phyloP scores from a whole-genome alignment of 2,797 vertebrate species.

The Pampus argenteus region DNA sequence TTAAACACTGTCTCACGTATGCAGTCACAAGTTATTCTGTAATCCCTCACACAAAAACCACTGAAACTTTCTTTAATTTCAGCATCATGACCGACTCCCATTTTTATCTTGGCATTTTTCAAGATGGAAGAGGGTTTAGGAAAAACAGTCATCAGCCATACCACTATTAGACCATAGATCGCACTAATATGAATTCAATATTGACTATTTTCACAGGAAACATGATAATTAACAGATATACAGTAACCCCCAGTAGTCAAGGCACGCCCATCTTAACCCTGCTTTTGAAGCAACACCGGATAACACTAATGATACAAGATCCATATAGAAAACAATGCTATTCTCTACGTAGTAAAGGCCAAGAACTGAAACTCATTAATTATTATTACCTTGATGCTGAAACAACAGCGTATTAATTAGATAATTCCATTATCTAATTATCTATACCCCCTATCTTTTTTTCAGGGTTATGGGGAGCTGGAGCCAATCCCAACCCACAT shows the following conservation, averaged over 20 bases:
- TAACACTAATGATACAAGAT: background rate
- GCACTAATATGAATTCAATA: constrained; percentile 4
- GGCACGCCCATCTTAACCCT: background rate
- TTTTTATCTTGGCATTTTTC: background rate
- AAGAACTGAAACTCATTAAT: background rate
- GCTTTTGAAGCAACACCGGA: background rate
- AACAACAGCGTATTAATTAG: background rate
- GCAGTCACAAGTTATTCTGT: background rate
- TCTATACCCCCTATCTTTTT: too few species aligned
- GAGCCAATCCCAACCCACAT: too few species aligned
- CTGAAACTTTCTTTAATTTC: background rate
- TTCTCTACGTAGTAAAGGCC: background rate
- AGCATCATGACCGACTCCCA: background rate
- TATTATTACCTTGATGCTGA: background rate
- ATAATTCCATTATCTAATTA: background rate
- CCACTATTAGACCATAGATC: background rate
- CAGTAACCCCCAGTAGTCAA: background rate
- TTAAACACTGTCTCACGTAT: background rate
- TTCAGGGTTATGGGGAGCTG: too few species aligned
- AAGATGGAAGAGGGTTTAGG: background rate
- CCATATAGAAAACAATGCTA: background rate
- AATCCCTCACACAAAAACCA: background rate
- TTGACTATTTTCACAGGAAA: background rate
- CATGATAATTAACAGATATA: background rate
- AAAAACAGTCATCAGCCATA: background rate